Evolutionary conservation across 2,797 vertebrate species (phyloP).

Genomic region (Lateolabrax maculatus): DNA sequence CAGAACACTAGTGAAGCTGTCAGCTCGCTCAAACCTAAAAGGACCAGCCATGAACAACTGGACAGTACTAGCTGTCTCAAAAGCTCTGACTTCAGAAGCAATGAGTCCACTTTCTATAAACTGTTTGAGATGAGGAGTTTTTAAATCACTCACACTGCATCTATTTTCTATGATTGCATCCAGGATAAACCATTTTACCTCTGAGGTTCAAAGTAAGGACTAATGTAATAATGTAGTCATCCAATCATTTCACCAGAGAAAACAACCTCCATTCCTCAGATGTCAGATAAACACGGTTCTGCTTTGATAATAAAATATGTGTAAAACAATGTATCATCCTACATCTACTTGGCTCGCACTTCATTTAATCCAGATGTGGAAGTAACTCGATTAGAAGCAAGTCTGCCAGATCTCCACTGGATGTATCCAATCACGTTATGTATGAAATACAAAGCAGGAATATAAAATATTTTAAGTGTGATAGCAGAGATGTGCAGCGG

Average conservation of each 20-base stretch:
- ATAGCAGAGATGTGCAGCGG: slow-evolving; percentile 59
- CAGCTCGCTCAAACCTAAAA: slow-evolving; percentile 40
- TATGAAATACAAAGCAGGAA: slow-evolving; percentile 63
- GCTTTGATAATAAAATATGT: slow-evolving; percentile 54
- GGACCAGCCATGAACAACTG: slow-evolving; percentile 26
- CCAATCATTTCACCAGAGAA: slow-evolving; percentile 27
- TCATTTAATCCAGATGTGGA: slow-evolving; percentile 74
- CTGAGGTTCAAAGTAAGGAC: slow-evolving; percentile 22
- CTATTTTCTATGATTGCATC: slow-evolving; percentile 11
- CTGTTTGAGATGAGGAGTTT: not conserved
- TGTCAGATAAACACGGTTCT: slow-evolving; percentile 45
- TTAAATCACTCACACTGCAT: slow-evolving; percentile 7
- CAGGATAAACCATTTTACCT: slow-evolving; percentile 31
- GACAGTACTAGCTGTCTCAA: slow-evolving; percentile 24
- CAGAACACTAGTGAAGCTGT: slow-evolving; percentile 47
- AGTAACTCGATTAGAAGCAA: slow-evolving; percentile 66
- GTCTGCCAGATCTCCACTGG: slow-evolving; percentile 65
- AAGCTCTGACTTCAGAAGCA: slow-evolving; percentile 32
- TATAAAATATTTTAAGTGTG: slow-evolving; percentile 49
- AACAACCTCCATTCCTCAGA: slow-evolving; percentile 42
- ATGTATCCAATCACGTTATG: slow-evolving; percentile 74
- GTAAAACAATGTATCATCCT: slow-evolving; percentile 56
- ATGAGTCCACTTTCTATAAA: slow-evolving; percentile 3
- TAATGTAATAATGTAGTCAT: slow-evolving; percentile 26
- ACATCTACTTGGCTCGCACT: slow-evolving; percentile 55